phyloP scores from a whole-genome alignment of 1,140 invertebrate species.

The Bombus difficillimus region DNA sequence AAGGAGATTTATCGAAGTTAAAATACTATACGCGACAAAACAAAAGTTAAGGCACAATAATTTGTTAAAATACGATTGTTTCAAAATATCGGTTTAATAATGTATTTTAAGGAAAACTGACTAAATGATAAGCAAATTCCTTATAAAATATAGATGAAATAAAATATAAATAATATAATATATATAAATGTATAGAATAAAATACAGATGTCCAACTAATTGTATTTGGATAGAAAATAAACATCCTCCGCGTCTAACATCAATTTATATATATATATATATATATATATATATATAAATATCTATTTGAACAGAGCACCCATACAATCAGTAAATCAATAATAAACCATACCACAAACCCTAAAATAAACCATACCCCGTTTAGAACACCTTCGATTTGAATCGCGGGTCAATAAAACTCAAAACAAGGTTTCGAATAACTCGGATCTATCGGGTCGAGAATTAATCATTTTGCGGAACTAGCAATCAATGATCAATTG shows the following conservation, averaged over 20 bases:
- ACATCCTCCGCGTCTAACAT: background rate
- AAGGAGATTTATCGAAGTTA: background rate
- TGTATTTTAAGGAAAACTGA: background rate
- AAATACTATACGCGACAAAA: background rate
- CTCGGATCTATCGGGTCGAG: background rate
- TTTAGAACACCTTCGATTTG: background rate
- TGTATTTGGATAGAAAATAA: background rate
- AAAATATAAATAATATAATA: background rate
- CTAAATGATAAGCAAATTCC: too few species aligned
- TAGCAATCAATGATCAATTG: constrained; percentile 51
- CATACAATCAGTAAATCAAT: background rate
- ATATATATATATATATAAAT: too few species aligned
- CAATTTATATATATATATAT: background rate
- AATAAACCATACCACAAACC: background rate
- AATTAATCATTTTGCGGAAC: constrained; percentile 15
- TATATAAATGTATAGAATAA: background rate
- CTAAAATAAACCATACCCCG: too few species aligned
- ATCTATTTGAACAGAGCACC: too few species aligned
- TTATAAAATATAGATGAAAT: background rate
- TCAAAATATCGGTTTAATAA: background rate
- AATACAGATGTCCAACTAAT: too few species aligned
- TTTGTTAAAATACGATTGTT: background rate
- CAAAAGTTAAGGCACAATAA: background rate
- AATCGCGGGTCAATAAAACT: background rate
- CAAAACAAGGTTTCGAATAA: background rate